Percentiles rank a stretch among this genome's conserved stretches.
phyloP scores from a whole-genome alignment of 2,888 invertebrate genomes.

The Temnothorax unifasciatus region DNA sequence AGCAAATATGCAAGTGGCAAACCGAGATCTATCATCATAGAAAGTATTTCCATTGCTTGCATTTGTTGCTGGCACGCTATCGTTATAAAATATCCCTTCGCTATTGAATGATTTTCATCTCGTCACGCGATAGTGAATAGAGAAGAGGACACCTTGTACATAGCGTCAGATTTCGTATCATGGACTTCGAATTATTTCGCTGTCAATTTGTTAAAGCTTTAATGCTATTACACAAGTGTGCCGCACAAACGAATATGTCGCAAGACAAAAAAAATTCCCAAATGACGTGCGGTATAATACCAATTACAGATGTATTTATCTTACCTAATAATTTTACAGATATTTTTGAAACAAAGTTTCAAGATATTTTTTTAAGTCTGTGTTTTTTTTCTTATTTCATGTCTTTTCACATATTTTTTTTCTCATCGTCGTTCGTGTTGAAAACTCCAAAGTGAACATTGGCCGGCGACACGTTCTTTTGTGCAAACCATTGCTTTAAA shows the following conservation, averaged over 20 bases:
- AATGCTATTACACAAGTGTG: background rate
- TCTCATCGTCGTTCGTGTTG: too few relatives aligned
- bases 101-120: too few relatives aligned
- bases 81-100: too few relatives aligned
- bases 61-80: too few relatives aligned
- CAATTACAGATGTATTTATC: background rate
- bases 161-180: background rate
- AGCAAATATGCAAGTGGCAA: background rate
- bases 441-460: too few relatives aligned
- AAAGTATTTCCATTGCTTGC: too few relatives aligned
- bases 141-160: too few relatives aligned
- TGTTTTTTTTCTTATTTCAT: background rate
- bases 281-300: background rate
- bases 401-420: background rate
- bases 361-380: too few relatives aligned
- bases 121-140: too few relatives aligned
- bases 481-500: background rate
- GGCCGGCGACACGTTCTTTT: constrained; percentile 3
- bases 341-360: background rate
- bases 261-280: background rate
- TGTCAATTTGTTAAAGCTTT: constrained; percentile 4
- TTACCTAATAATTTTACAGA: constrained; percentile 3
- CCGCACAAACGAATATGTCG: constrained; percentile 19
- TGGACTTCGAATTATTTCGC: background rate
- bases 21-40: background rate